phyloP scores from a whole-genome alignment of 2,113 vertebrate genomes.

The Orthonyx spaldingii region DNA sequence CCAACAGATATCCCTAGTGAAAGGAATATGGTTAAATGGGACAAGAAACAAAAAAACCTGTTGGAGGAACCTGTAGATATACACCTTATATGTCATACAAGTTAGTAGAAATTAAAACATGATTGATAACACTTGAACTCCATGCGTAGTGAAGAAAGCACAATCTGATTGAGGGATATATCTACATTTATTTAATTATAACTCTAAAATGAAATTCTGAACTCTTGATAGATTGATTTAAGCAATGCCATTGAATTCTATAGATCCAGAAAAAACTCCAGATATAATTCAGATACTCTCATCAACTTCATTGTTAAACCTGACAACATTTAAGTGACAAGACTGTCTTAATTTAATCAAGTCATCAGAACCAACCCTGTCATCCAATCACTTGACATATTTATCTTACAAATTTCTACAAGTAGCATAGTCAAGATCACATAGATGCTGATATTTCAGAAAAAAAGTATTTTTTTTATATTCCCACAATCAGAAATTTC shows the following conservation, averaged over 20 bases:
- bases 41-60: background rate
- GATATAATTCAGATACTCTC: background rate
- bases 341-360: background rate
- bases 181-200: background rate
- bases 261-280: background rate
- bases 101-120: background rate
- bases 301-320: background rate
- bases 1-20: background rate
- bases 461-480: background rate
- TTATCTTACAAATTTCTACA: background rate
- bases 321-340: background rate
- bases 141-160: background rate
- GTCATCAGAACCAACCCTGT: background rate
- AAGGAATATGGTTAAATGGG: background rate
- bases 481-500: background rate
- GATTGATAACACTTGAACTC: background rate
- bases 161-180: background rate
- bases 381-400: background rate
- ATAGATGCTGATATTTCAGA: background rate
- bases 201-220: background rate
- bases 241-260: background rate
- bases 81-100: background rate
- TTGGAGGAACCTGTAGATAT: background rate
- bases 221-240: background rate
- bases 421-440: background rate